These are phyloP conservation scores for Sinocyclocheilus maitianheensis DNA, from an alignment of 2,113 vertebrate genomes.

Conservation along the genomic window DNA sequence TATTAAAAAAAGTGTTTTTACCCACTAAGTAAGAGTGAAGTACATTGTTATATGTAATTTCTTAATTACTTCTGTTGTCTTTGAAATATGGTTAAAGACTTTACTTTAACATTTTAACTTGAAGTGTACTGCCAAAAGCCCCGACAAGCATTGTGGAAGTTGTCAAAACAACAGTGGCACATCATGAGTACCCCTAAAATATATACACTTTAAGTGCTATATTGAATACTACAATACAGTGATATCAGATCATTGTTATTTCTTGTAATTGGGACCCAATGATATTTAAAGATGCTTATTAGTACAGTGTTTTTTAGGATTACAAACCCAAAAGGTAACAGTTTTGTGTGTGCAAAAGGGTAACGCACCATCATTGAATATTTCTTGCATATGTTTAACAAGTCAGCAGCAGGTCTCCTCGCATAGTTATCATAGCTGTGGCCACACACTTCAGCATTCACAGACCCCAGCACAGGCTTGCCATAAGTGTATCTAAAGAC, in stretches of 20 bases:
- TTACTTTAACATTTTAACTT: too few species aligned
- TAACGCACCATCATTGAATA: constrained; percentile 65
- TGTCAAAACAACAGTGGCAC: too few species aligned
- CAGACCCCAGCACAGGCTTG: constrained; percentile 71
- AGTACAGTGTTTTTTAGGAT: neutral
- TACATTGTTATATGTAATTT: too few species aligned
- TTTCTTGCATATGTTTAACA: constrained; percentile 32
- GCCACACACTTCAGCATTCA: constrained; percentile 62
- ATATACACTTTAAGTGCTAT: too few species aligned
- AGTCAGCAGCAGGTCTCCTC: rapidly evolving
- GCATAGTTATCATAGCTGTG: neutral
- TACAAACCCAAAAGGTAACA: neutral
- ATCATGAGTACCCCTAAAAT: too few species aligned
- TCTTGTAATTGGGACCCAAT: neutral
- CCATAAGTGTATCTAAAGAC: constrained; percentile 74
- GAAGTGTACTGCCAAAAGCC: too few species aligned
- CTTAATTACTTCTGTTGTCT: too few species aligned
- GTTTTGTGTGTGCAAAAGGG: neutral
- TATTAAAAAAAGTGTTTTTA: too few species aligned
- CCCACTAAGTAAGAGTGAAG: too few species aligned
- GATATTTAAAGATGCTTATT: neutral
- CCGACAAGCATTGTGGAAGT: too few species aligned
- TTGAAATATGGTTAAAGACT: too few species aligned
- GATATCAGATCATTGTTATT: neutral
- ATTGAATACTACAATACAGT: too few species aligned